These are phyloP conservation scores for Pseudomyrmex sp. DNA, from an alignment of 1,140 invertebrate species.

Conservation along the genomic window DNA sequence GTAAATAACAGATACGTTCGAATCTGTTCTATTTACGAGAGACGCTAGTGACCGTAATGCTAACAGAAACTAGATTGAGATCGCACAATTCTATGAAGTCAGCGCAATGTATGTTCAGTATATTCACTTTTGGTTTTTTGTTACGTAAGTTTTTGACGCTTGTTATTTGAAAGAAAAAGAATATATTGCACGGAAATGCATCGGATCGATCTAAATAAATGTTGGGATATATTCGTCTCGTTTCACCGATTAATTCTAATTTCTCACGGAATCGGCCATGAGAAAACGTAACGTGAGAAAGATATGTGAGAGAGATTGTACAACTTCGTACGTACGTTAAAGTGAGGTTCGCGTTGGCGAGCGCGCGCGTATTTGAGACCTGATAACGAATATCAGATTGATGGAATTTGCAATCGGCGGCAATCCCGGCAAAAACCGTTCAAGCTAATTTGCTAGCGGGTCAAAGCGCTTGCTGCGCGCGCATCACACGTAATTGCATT, in stretches of 20 bases:
- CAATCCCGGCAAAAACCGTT: constrained; percentile 58
- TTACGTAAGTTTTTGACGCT: neutral
- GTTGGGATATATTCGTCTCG: neutral
- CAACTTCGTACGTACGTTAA: constrained; percentile 1
- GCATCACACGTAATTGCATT: constrained; percentile 28
- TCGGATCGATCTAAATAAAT: neutral
- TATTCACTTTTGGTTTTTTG: neutral
- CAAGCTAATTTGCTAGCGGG: constrained; percentile 48
- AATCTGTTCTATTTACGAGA: constrained; percentile 9
- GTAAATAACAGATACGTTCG: neutral
- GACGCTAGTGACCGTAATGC: neutral
- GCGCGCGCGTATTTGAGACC: constrained; percentile 27
- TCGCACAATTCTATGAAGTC: neutral
- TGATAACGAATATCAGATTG: constrained; percentile 58
- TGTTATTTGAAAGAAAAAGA: neutral
- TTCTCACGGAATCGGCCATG: constrained; percentile 14
- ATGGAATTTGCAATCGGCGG: constrained; percentile 58
- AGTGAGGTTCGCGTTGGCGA: neutral
- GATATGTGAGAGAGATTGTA: constrained; percentile 37
- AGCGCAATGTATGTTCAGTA: neutral
- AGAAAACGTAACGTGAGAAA: constrained; percentile 30
- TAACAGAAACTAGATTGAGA: neutral
- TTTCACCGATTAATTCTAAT: constrained; percentile 30
- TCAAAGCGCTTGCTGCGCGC: neutral
- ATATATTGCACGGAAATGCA: neutral